phyloP scores from a whole-genome alignment of 2,797 vertebrate genomes.

The Momotus momota region DNA sequence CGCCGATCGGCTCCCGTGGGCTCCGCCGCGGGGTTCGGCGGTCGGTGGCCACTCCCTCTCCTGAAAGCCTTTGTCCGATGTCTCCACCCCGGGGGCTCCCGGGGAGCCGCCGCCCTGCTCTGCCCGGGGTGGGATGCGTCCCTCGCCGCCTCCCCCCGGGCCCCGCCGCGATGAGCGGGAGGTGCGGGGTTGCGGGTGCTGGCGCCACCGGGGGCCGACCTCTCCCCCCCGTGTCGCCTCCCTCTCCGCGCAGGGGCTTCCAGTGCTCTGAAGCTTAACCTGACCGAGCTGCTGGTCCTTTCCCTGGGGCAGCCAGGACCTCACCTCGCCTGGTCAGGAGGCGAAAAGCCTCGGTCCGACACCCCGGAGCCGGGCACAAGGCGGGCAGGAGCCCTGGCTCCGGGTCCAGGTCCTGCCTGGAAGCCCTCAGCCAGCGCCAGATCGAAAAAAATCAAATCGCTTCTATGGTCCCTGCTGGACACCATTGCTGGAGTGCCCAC shows the following conservation, averaged over 20 bases:
- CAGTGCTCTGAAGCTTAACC: background rate
- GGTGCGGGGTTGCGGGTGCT: background rate
- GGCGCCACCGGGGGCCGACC: background rate
- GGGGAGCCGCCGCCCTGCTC: background rate
- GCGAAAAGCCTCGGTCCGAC: background rate
- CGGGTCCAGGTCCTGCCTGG: too few species aligned
- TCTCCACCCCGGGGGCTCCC: background rate
- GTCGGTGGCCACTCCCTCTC: background rate
- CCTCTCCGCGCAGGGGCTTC: background rate
- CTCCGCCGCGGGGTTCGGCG: background rate
- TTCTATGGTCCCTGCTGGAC: background rate
- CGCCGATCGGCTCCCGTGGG: background rate
- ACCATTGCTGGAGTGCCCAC: rapidly evolving
- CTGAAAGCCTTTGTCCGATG: constrained; percentile 35
- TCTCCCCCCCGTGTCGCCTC: background rate
- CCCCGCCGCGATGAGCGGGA: background rate
- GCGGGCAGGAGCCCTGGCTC: background rate
- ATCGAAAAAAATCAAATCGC: background rate
- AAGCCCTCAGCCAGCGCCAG: background rate
- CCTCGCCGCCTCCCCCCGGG: too few species aligned
- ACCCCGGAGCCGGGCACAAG: background rate
- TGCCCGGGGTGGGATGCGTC: background rate
- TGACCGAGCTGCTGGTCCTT: background rate
- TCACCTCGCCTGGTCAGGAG: background rate
- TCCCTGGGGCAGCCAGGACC: background rate